Evolutionary conservation across 2,797 vertebrate species (phyloP).

Genomic region (Hyperoplus lanceolatus): DNA sequence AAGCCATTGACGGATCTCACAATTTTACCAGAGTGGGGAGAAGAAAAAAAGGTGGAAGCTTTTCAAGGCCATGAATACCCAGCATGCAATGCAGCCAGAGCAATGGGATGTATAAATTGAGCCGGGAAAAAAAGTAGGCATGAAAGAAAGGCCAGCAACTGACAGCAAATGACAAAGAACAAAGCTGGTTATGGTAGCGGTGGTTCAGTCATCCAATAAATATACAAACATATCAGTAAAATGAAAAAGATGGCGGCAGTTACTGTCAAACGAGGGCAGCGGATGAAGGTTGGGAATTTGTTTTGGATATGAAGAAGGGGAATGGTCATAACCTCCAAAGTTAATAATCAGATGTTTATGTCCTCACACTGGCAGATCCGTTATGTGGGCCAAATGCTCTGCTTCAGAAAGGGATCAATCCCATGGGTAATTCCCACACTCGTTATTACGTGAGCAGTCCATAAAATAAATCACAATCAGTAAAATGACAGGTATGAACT

Average conservation of each 20-base stretch:
- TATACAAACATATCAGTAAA: neutral
- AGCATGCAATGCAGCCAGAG: conserved; percentile 13
- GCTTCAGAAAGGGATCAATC: conserved; percentile 9
- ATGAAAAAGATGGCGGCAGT: conserved; percentile 6
- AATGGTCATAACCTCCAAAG: conserved; percentile 13
- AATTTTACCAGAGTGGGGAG: neutral
- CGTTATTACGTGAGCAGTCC: neutral
- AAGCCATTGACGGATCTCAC: conserved; percentile 32
- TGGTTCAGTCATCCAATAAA: neutral
- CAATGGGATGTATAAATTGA: neutral
- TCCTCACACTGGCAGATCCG: conserved; percentile 3
- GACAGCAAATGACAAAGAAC: neutral
- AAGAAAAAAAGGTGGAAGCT: conserved; percentile 13
- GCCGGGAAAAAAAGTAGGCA: neutral
- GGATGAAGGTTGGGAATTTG: conserved; percentile 10
- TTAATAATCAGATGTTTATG: conserved; percentile 17
- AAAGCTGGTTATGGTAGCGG: neutral
- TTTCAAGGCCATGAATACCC: conserved; percentile 29
- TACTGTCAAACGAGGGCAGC: conserved; percentile 15
- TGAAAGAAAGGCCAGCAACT: neutral
- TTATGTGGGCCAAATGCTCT: neutral
- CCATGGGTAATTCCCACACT: neutral
- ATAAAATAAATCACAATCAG: neutral
- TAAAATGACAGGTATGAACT: neutral
- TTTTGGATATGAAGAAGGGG: neutral